Conservation (phyloP, 1,140 invertebrate genomes). For the Epicauta chinensis region DNA sequence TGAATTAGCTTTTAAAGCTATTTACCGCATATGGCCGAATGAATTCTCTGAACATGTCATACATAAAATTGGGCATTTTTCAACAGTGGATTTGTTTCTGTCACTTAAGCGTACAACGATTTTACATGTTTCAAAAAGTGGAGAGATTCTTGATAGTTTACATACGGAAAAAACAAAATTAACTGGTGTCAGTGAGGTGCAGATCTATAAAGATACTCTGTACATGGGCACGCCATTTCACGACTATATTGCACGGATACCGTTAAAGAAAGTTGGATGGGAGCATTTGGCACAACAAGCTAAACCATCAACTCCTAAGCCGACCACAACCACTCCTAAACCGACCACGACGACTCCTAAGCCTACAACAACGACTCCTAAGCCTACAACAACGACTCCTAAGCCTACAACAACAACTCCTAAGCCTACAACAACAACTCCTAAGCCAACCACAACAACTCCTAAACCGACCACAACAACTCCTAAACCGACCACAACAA, state of each 20-base stretch:
- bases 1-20: conserved; percentile 52
- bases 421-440: conserved; percentile 15
- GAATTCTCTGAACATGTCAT: conserved; percentile 47
- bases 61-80: conserved; percentile 51
- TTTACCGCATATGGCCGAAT: conserved; percentile 54
- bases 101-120: conserved; percentile 43
- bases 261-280: conserved; percentile 48
- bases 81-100: conserved; percentile 20
- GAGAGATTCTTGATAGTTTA: conserved; percentile 57
- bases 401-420: conserved; percentile 21
- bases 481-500: conserved; percentile 18
- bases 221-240: conserved; percentile 67
- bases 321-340: conserved; percentile 11
- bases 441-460: conserved; percentile 22
- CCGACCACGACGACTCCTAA: conserved; percentile 24
- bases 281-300: conserved; percentile 27
- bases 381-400: conserved; percentile 17
- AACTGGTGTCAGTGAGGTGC: conserved; percentile 51
- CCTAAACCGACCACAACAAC: conserved; percentile 27
- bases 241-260: conserved; percentile 56
- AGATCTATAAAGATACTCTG: conserved; percentile 50
- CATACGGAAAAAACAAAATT: conserved; percentile 49
- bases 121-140: conserved; percentile 57
- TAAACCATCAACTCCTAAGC: background rate
- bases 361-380: conserved; percentile 26